Percentiles rank a stretch among this genome's conserved stretches.
These are phyloP conservation scores for Oligia latruncula DNA, from an alignment of 2,888 invertebrate genomes.

Conservation along the genomic window DNA sequence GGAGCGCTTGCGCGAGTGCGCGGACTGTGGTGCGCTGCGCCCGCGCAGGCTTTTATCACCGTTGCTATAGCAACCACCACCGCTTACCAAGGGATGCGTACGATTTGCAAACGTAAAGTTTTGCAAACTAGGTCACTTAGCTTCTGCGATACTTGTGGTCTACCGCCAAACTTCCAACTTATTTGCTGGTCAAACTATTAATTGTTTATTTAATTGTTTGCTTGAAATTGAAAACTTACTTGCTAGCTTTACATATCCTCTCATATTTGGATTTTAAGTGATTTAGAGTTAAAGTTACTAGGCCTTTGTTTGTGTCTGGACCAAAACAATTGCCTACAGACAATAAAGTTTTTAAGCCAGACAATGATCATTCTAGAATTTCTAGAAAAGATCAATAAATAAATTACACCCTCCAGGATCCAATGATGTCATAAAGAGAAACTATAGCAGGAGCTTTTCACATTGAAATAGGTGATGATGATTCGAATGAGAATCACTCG, in stretches of 20 bases:
- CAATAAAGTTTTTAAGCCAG: not conserved
- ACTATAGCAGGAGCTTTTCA: not conserved
- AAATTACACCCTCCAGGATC: not conserved
- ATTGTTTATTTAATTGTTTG: slow-evolving; percentile 52
- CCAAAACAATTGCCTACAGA: not conserved
- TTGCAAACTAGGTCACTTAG: slow-evolving; percentile 69
- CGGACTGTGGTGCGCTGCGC: slow-evolving; percentile 78
- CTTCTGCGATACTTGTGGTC: slow-evolving; percentile 58
- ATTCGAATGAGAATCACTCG: not conserved
- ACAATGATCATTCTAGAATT: not conserved
- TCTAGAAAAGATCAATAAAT: not conserved
- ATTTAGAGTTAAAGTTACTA: not conserved
- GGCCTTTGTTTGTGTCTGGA: not conserved
- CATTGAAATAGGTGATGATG: too few species aligned
- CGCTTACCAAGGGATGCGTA: slow-evolving; percentile 67
- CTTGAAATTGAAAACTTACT: not conserved
- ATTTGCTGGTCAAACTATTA: slow-evolving; percentile 50
- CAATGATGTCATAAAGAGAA: not conserved
- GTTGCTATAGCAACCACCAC: slow-evolving; percentile 78
- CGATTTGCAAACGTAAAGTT: slow-evolving; percentile 66
- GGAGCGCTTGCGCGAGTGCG: slow-evolving; percentile 81
- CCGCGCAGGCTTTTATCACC: slow-evolving; percentile 80
- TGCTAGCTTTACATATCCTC: not conserved
- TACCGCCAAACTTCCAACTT: slow-evolving; percentile 36
- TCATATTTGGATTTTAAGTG: not conserved